These are phyloP conservation scores for Corythoichthys intestinalis DNA, from an alignment of 2,113 vertebrate species.

Conservation along the genomic window DNA sequence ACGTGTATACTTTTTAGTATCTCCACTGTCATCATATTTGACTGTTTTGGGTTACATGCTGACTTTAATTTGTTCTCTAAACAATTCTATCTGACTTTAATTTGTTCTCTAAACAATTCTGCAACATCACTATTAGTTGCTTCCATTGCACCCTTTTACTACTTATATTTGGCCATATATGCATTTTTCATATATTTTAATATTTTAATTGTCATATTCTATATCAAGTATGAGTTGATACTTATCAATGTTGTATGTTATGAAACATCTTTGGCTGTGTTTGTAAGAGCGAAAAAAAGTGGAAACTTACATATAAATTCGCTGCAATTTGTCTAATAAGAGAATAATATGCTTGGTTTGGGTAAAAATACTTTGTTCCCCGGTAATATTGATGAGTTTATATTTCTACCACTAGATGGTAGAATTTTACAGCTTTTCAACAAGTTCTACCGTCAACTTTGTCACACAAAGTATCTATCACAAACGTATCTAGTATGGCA, in stretches of 20 bases:
- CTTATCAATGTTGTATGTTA: neutral
- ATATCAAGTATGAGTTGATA: neutral
- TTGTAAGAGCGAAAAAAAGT: neutral
- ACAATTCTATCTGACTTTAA: neutral
- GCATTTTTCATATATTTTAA: neutral
- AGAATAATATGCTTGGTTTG: neutral
- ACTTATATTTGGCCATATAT: neutral
- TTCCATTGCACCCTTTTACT: neutral
- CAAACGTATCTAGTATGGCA: neutral
- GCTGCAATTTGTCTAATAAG: neutral
- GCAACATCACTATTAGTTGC: neutral
- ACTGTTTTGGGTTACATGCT: too few relatives aligned
- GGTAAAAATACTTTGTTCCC: neutral
- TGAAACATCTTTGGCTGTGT: neutral
- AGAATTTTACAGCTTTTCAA: slow-evolving; percentile 33
- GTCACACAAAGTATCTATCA: neutral
- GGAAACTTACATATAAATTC: neutral
- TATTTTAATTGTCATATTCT: neutral
- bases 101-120: neutral
- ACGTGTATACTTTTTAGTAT: too few relatives aligned
- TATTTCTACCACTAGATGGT: slow-evolving; percentile 36
- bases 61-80: neutral
- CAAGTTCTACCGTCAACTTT: neutral
- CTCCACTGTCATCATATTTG: too few relatives aligned
- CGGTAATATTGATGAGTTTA: neutral